Evolutionary conservation across 2,888 invertebrate species (phyloP), one percentile per base, ranked within the genome.

Genomic region (Cheilosia pagana): DNA sequence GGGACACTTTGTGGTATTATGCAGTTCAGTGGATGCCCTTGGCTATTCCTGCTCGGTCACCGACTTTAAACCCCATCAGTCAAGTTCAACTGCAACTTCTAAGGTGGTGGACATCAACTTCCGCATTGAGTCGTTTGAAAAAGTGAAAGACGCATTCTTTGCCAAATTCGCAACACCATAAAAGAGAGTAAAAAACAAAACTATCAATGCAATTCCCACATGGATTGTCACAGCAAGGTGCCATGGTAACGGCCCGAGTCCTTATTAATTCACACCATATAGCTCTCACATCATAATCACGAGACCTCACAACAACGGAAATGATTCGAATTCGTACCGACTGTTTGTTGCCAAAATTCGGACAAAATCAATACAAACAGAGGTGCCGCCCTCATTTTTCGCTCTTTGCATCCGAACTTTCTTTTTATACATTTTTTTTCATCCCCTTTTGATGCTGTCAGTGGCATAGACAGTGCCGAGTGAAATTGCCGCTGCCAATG

Each of bases 341-440:
- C 28, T 28, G 28, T 82, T n/a, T 79, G 79, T 83, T 83, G 83
- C 83, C 79, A 83, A 79, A 83, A 79, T 70, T 74, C 63, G 16
- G 25, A 75, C 50, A 85, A 43, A 70, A 68, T 52, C 67, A 68
- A 75, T 41, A 75, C 78, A 85, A 85, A 81, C 85, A 75, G 48
- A 75, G 79, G 75, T 85, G 83, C 83, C 79, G 83, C 83, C 81
- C 70, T 75, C 48, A 85, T 75, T 79, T 71, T 78, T 68, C 63
- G 53, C 68, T 59, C 62, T 59, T 55, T 41, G 8, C 41, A 63
- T 74, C 21, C 52, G 71, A 83, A 83, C 78, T 79, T 78, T 74
- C 78, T 81, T 76, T 53, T 70, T 31, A 25, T 14, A 41, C 62
- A 48, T 12, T 25, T 14, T 31, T 28, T 65, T 14, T 48, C n/a